phyloP scores from a whole-genome alignment of 2,797 vertebrate species.

The Garrulus glandarius region DNA sequence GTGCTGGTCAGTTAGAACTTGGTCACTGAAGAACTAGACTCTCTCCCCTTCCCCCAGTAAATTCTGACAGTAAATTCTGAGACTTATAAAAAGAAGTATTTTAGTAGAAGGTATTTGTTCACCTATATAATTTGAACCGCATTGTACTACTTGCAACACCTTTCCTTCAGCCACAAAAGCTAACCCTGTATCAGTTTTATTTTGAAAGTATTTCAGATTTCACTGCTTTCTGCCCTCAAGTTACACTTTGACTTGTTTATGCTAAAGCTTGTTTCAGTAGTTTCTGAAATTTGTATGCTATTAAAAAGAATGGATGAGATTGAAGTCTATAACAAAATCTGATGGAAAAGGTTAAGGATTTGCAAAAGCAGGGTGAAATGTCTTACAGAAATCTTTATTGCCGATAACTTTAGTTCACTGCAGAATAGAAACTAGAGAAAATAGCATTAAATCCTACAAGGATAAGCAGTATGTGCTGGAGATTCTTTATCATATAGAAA shows the following conservation, averaged over 20 bases:
- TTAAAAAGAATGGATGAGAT: background rate
- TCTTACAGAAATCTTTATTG: background rate
- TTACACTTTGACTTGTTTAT: constrained; percentile 15
- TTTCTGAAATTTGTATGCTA: background rate
- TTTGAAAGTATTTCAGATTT: background rate
- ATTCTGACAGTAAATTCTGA: background rate
- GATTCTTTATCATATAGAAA: background rate
- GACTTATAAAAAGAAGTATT: background rate
- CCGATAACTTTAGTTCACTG: background rate
- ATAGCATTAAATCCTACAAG: background rate
- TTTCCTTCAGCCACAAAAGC: background rate
- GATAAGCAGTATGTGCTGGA: background rate
- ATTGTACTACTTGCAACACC: background rate
- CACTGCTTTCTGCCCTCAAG: background rate
- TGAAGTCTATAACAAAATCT: background rate
- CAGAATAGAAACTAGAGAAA: background rate
- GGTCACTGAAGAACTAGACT: background rate
- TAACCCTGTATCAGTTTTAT: background rate
- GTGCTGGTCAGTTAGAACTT: background rate
- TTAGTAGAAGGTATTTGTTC: background rate
- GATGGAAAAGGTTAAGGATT: background rate
- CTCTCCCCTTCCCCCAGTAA: background rate
- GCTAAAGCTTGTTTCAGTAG: background rate
- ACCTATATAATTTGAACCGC: background rate
- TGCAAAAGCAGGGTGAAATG: background rate